Evolutionary conservation across 2,113 vertebrate genomes (phyloP).

Genomic region (cattle (Bos taurus)): DNA sequence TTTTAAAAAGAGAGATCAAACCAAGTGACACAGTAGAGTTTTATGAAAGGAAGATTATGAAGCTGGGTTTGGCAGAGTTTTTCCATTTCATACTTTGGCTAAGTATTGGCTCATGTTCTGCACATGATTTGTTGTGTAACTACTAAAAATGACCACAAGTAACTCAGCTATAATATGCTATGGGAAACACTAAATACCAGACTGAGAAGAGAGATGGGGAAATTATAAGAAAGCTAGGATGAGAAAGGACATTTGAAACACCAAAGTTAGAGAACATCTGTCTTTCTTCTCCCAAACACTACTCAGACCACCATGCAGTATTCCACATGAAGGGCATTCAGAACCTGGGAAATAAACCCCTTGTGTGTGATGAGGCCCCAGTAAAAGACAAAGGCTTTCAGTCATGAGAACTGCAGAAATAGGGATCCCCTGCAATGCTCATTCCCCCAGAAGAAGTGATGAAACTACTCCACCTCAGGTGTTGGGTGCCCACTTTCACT

Average conservation of each 20-base stretch:
- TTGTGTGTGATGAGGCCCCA: background rate
- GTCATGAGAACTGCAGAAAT: background rate
- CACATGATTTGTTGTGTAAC: constrained; percentile 3
- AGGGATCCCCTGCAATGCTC: background rate
- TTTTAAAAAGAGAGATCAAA: constrained; percentile 22
- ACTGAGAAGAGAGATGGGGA: constrained; percentile 9
- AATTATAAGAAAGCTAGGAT: background rate
- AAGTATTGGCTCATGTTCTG: background rate
- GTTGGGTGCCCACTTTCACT: background rate
- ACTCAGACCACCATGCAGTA: background rate
- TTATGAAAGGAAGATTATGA: constrained; percentile 34
- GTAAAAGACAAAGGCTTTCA: background rate
- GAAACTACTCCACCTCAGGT: background rate
- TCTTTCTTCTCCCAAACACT: background rate
- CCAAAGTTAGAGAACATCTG: background rate
- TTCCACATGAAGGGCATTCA: constrained; percentile 21
- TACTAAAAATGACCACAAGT: constrained; percentile 28
- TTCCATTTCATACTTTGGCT: constrained; percentile 36
- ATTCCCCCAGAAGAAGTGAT: background rate
- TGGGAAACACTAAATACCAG: constrained; percentile 34
- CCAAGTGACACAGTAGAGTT: constrained; percentile 7
- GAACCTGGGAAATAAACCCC: background rate
- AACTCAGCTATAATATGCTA: constrained; percentile 12
- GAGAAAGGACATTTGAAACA: background rate
- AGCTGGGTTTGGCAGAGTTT: background rate